Evolutionary conservation across 2,888 invertebrate species (phyloP), one percentile per base, ranked within the genome.

Genomic region (Pyrrhia umbra): DNA sequence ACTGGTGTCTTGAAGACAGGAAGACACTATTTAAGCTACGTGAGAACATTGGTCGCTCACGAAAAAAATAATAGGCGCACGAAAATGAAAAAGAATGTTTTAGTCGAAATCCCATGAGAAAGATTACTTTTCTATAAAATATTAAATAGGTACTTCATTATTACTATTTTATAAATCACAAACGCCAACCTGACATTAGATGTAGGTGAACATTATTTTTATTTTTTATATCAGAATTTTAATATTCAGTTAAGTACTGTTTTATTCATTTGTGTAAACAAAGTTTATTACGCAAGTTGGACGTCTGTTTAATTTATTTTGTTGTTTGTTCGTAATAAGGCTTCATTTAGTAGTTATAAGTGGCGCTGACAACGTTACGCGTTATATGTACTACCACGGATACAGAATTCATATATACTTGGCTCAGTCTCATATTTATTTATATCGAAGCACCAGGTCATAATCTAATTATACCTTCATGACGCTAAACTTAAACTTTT

Each of bases 291-390:
- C 56, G 42, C 76, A 66, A 70, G 69, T 70, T 80, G 52, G 60
- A 73, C 39, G 65, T 73, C 63, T 81, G 75, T 75, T 79, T 80
- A 73, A 77, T 79, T 77, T 78, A 76, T 73, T 80, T 80, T 78
- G 81, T 81, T 74, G 61, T 77, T 76, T 68, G 25, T 74, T 34
- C 68, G 49, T 72, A 61, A 40, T 75, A 79, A 68, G 75, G 49
- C 47, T 65, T 71, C 54, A 61, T 70, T 76, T 37, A 60, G 49
- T 74, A 75, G 57, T 51, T 58, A 42, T 61, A 56, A 37, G 39
- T 39, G 47, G 30, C 59, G 50, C 37, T 50, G 37, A 50, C 25
- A 20, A 23, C 9, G n/a, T 37, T 15, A 10, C 23, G 10, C 18
- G 27, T 43, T 37, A 27, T 18, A 15, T 39, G 15, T 13, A 55